Evolutionary conservation across 2,888 invertebrate species (phyloP), one percentile per base, ranked within the genome.

Genomic region (Scelioninae gen. 2): DNA sequence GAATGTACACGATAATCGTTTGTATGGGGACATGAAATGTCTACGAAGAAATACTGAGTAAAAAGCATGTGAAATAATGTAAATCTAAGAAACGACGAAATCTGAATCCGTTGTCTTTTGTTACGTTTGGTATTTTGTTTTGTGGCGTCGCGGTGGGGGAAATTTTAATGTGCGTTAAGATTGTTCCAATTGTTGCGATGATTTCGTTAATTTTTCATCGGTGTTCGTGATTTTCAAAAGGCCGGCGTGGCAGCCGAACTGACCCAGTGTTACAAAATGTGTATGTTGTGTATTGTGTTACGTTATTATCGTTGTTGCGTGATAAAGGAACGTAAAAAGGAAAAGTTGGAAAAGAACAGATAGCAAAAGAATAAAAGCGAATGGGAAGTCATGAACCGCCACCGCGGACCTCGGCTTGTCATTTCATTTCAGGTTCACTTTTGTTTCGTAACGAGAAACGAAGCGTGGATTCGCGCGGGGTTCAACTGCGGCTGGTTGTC

Each of bases 241-340:
- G 18, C 57, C n/a, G 57, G 57, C 58, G 70, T 45, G 31, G 28
- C 50, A 67, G 61, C 67, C 58, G 60, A 73, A 60, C 46, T 65
- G 69, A 69, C 41, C 46, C 63, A 68, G 45, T 69, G 64, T 73
- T 73, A 76, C 55, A 71, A 73, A 76, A 75, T 31, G 77, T 78
- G 73, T 75, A 77, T 79, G 77, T 81, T 81, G 77, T 78, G 78
- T 79, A 76, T 78, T 79, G 80, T 81, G 79, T 81, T 82, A 77
- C 78, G 81, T 81, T 82, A 78, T 80, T 79, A 79, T 79, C 75
- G 74, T 77, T 79, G 78, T 82, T 79, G 74, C 75, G 69, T 79
- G 69, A 64, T 71, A 22, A 52, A 46, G 39, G 33, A 48, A 41
- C 35, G 41, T n/a, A n/a, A n/a, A n/a, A n/a, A n/a, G n/a, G n/a